phyloP scores from a whole-genome alignment of 2,113 vertebrate species.

The Australoheros scitulus region DNA sequence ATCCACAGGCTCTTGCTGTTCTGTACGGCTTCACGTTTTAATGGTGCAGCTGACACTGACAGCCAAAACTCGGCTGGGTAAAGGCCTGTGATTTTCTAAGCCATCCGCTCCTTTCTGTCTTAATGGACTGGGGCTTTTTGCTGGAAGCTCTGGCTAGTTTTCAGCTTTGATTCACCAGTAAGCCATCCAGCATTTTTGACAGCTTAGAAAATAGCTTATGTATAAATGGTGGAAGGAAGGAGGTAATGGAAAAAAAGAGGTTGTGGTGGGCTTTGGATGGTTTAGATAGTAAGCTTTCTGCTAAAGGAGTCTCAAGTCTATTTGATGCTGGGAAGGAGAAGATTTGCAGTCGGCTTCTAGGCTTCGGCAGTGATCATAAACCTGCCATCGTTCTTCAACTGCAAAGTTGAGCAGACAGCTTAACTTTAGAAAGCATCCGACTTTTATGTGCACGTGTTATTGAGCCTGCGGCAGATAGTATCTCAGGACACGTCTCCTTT shows the following conservation, averaged over 20 bases:
- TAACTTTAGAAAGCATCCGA: slow-evolving; percentile 34
- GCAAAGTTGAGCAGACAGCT: slow-evolving; percentile 30
- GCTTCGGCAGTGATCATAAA: slow-evolving; percentile 51
- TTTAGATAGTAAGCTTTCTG: slow-evolving; percentile 64
- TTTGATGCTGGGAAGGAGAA: slow-evolving; percentile 62
- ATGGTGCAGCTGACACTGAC: slow-evolving; percentile 32
- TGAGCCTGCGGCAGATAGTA: slow-evolving; percentile 38
- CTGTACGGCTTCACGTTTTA: slow-evolving; percentile 35
- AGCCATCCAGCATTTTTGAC: slow-evolving; percentile 59
- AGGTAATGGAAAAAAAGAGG: slow-evolving; percentile 55
- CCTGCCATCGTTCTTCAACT: slow-evolving; percentile 32
- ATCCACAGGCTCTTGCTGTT: slow-evolving; percentile 14
- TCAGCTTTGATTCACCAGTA: slow-evolving; percentile 66
- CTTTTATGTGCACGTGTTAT: slow-evolving; percentile 12
- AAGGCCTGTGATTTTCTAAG: slow-evolving; percentile 63
- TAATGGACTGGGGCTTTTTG: slow-evolving; percentile 60
- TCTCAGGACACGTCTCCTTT: slow-evolving; percentile 19
- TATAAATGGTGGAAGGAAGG: slow-evolving; percentile 51
- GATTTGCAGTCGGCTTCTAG: slow-evolving; percentile 62
- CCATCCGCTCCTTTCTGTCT: slow-evolving; percentile 51
- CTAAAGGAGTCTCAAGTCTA: slow-evolving; percentile 50
- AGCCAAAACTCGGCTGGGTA: slow-evolving; percentile 35
- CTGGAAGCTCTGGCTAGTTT: slow-evolving; percentile 53
- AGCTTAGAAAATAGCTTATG: slow-evolving; percentile 65
- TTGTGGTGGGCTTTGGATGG: slow-evolving; percentile 59